These are phyloP conservation scores for Saturnia pavonia DNA, from an alignment of 2,888 invertebrate genomes.

Conservation along the genomic window DNA sequence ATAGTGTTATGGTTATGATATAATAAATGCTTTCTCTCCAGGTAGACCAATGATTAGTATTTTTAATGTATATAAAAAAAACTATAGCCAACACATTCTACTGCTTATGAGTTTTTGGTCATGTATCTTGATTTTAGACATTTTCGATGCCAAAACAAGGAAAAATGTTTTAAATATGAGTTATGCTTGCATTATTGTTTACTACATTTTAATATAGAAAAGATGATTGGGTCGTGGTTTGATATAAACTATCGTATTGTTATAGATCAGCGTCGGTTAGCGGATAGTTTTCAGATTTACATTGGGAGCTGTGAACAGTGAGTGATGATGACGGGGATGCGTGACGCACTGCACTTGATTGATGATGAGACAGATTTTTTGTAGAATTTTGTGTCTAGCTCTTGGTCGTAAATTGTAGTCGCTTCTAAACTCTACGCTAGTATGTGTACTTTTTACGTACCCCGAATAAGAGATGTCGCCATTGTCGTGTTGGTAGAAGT, in stretches of 20 bases:
- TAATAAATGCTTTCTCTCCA: too few species aligned
- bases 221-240: constrained; percentile 31
- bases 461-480: not conserved
- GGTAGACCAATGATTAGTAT: not conserved
- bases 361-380: not conserved
- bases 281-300: constrained; percentile 51
- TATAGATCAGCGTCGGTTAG: constrained; percentile 51
- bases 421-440: not conserved
- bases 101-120: too few species aligned
- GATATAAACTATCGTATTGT: constrained; percentile 41
- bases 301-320: constrained; percentile 51
- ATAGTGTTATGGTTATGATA: too few species aligned
- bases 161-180: too few species aligned
- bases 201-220: constrained; percentile 20
- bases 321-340: constrained; percentile 36
- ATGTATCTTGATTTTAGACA: too few species aligned
- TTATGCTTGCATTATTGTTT: too few species aligned
- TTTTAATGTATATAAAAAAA: too few species aligned
- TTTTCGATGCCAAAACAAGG: too few species aligned
- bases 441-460: not conserved
- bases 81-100: too few species aligned
- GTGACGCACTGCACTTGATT: not conserved
- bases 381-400: not conserved
- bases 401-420: not conserved
- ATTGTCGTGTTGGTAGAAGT: not conserved